Percentiles rank a stretch among this genome's conserved stretches.
Conservation (phyloP, 2,888 invertebrate genomes). For the Anoncus sp. region DNA sequence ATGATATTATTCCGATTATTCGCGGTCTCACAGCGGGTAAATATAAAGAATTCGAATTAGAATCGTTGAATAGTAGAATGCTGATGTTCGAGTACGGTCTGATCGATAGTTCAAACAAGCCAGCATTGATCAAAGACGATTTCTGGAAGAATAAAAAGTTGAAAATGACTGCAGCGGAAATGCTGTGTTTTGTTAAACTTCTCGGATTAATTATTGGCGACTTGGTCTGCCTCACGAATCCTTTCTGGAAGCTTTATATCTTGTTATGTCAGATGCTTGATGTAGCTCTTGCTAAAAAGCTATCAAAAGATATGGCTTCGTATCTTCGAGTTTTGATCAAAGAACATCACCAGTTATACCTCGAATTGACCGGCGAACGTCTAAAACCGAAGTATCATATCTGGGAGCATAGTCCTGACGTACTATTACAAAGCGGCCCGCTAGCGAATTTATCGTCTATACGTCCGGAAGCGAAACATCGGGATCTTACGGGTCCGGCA, state of each 20-base stretch:
- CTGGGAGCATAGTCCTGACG: conserved; percentile 13
- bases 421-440: conserved; percentile 36
- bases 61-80: conserved; percentile 60
- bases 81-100: conserved; percentile 60
- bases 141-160: conserved; percentile 61
- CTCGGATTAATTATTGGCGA: conserved; percentile 49
- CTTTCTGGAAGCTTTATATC: conserved; percentile 44
- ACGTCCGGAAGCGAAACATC: conserved; percentile 35
- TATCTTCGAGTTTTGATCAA: conserved; percentile 34
- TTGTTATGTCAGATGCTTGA: conserved; percentile 45
- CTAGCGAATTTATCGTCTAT: conserved; percentile 35
- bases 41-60: conserved; percentile 56
- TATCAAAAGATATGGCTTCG: conserved; percentile 21
- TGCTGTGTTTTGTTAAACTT: conserved; percentile 61
- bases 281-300: conserved; percentile 30
- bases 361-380: conserved; percentile 30
- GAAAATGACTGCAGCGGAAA: conserved; percentile 67
- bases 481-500: conserved; percentile 37
- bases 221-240: conserved; percentile 51
- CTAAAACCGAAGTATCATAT: conserved; percentile 49
- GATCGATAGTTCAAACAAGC: conserved; percentile 48
- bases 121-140: conserved; percentile 35
- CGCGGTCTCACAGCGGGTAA: conserved; percentile 32
- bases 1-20: conserved; percentile 44
- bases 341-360: conserved; percentile 48